Base-by-base conservation (phyloP, 2,113 vertebrate species). In the Antechinus stuartii region DNA sequence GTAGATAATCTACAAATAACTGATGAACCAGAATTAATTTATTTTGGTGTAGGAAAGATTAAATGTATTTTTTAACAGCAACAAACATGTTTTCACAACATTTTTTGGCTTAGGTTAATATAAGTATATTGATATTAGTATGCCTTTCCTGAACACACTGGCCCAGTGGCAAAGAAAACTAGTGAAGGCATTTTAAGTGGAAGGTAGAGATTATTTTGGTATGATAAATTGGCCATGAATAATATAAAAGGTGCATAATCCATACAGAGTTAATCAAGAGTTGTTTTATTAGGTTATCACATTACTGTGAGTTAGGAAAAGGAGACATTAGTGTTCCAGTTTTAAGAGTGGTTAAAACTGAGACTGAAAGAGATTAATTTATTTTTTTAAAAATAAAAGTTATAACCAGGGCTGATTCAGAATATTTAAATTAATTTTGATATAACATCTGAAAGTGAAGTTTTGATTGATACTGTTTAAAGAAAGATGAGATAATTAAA, bases 41-140 rank as follows among this genome's bases (percentile, higher is more conserved):
- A 30, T 46, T 26, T 95, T 96, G 89, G 92, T 50, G 47, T 50
- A 89, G 92, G 50, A 50, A 91, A 54, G 90, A 56, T 93, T 54
- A 55, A 42, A 90, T 89, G 30, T 56, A 84, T 52, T 94, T 94
- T 96, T 93, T 94, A 46, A 91, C 91, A 35, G 42, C 2, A 94
- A 91, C n/a, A 96, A 50, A 50, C 93, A 92, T 35, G 42, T 46
- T 96, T 96, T 97, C 90, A 94, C 50, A 90, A 97, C 57, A 93
- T 84, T 46, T 54, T 91, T 92, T 96, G 92, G 55, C 90, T 96
- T 95, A 68, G 35, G 94, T 47, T 92, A 42, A 49, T 89, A 76
- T 89, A 95, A 91, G 54, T 16, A 52, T 89, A 57, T 68, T 96
- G 84, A 57, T 25, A 19, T 95, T 55, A 94, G 92, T 61, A 92